Base-by-base conservation (phyloP, 2,888 invertebrate species). In the Nomada flava region DNA sequence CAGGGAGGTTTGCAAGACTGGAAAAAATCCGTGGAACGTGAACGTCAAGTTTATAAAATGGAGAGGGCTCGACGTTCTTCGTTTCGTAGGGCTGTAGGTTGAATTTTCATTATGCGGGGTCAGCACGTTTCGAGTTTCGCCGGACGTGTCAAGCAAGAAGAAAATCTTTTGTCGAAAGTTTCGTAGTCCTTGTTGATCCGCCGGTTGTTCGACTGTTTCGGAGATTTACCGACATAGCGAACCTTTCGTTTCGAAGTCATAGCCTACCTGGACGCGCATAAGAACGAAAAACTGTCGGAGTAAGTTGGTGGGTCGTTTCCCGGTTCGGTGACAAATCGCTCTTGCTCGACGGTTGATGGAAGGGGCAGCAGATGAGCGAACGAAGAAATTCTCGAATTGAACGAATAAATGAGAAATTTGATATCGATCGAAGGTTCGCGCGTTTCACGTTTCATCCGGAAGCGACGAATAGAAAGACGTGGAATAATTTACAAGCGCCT, bases 151-250 rank as follows among this genome's bases (percentile, higher is more conserved):
- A 67, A 59, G 60, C 44, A 70, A 68, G 57, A 69, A 72, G 72
- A 71, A 79, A 84, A 86, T 86, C 87, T 84, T 88, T 86, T 80
- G 86, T 84, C 84, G 74, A 85, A 89, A 88, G 82, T 85, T 86
- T 69, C 20, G 65, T 13, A 36, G 71, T 84, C 73, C 64, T 64
- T 60, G 65, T 70, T 59, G 65, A 65, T 59, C 77, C 70, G 57
- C 55, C 26, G 36, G 29, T 57, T 29, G 60, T 53, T 57, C 69
- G 20, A 65, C 50, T 62, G 53, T 44, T 36, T 2, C 26, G 23
- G n/a, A 70, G 57, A 73, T 77, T 80, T 63, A 29, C 10, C 55
- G 29, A 55, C 47, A 62, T 53, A 64, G 65, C 74, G 73, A 65
- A 64, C 64, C 74, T 50, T 72, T 67, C 84, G 76, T 69, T 81